Percentiles rank a stretch among this genome's conserved stretches.
Conservation (phyloP, 1,140 invertebrate species). For the Ptiloglossa arizonensis region DNA sequence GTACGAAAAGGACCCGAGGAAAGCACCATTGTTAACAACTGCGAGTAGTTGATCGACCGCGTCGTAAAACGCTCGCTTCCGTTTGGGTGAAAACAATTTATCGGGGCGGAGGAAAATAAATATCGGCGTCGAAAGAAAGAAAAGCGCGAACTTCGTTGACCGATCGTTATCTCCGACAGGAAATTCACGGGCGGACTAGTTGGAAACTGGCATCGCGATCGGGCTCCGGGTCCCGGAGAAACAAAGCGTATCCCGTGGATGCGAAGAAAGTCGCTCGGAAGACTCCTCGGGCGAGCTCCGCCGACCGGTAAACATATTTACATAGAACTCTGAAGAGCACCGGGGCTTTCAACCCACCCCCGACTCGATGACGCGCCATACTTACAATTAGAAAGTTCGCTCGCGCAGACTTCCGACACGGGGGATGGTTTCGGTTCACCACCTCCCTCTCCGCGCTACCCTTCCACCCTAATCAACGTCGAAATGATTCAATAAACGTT, state of each 20-base stretch:
- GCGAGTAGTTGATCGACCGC: too few species aligned
- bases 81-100: background rate
- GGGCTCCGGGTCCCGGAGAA: conserved; percentile 66
- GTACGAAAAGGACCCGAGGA: too few species aligned
- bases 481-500: conserved; percentile 40
- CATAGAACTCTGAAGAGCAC: conserved; percentile 1
- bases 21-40: too few species aligned
- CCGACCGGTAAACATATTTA: conserved; percentile 57
- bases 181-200: conserved; percentile 72
- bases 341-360: background rate
- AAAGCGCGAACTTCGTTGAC: conserved; percentile 27
- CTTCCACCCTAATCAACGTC: conserved; percentile 24
- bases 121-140: conserved; percentile 21
- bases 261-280: conserved; percentile 56
- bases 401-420: conserved; percentile 8
- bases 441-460: too few species aligned
- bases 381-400: conserved; percentile 41
- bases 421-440: background rate
- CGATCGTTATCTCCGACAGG: conserved; percentile 66
- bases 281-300: conserved; percentile 29
- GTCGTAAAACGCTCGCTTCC: too few species aligned
- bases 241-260: conserved; percentile 68
- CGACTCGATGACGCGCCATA: conserved; percentile 6
- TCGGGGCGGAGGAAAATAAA: conserved; percentile 11
- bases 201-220: conserved; percentile 72